phyloP scores from a whole-genome alignment of 2,113 vertebrate species.

The Hemiprocne comata region DNA sequence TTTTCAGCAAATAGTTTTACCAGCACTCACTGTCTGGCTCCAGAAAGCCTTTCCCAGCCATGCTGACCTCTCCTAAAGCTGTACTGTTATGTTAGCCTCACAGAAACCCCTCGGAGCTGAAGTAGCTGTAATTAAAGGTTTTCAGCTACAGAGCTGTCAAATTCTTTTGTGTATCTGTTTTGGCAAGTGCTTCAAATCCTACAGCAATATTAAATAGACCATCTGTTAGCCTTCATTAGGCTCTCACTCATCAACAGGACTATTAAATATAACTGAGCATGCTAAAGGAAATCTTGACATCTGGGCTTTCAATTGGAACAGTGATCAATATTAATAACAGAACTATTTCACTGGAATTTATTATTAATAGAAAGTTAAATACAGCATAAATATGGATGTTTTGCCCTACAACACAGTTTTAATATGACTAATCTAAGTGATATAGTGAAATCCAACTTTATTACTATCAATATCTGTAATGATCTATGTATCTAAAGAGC shows the following conservation, averaged over 20 bases:
- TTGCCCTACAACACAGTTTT: conserved; percentile 61
- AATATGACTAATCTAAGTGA: conserved; percentile 57
- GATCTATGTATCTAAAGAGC: not conserved
- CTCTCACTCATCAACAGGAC: conserved; percentile 74
- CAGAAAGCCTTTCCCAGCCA: not conserved
- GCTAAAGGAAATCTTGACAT: conserved; percentile 73
- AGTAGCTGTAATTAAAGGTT: conserved; percentile 80
- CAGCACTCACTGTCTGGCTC: not conserved
- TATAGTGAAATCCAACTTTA: conserved; percentile 32
- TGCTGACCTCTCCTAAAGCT: conserved; percentile 28
- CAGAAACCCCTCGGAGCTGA: conserved; percentile 43
- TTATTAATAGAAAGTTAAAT: conserved; percentile 80
- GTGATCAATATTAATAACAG: conserved; percentile 81
- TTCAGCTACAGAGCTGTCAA: conserved; percentile 74
- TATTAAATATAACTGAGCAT: conserved; percentile 77
- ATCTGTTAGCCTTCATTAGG: conserved; percentile 84
- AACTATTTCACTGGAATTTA: conserved; percentile 72
- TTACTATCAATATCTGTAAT: not conserved
- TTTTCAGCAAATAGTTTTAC: conserved; percentile 8
- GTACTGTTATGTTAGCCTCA: conserved; percentile 33
- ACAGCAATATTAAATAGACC: conserved; percentile 80
- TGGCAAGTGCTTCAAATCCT: conserved; percentile 76
- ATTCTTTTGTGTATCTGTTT: conserved; percentile 76
- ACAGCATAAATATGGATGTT: conserved; percentile 71
- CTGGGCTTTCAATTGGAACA: conserved; percentile 74